Percentiles rank a stretch among this genome's conserved stretches.
These are phyloP conservation scores for Trissoscelio sp. DNA, from an alignment of 2,888 invertebrate species.

Conservation along the genomic window DNA sequence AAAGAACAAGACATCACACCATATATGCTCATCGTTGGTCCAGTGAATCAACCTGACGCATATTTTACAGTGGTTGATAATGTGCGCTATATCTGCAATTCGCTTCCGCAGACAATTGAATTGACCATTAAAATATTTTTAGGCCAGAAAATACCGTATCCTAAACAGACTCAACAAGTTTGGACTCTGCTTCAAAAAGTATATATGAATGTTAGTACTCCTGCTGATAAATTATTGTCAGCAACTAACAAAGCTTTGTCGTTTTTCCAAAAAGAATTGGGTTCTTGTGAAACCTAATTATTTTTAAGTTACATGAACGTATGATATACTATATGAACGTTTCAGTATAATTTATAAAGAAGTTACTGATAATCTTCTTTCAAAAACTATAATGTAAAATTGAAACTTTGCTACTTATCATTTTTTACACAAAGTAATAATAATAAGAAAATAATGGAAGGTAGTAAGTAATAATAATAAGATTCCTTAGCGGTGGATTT, in stretches of 20 bases:
- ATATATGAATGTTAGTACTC: background rate
- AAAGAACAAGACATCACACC: background rate
- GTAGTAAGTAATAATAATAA: no score
- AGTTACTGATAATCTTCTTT: no score
- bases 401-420: no score
- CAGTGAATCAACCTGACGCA: background rate
- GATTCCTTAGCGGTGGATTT: no score
- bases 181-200: slow-evolving; percentile 19
- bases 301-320: no score
- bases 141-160: slow-evolving; percentile 8
- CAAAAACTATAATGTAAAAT: no score
- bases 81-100: slow-evolving; percentile 1
- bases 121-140: slow-evolving; percentile 21
- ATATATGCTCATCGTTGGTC: slow-evolving; percentile 15
- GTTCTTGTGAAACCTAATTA: no score
- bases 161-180: slow-evolving; percentile 20
- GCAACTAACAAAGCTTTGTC: slow-evolving; percentile 20
- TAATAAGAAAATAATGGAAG: no score
- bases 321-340: no score
- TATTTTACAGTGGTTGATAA: background rate
- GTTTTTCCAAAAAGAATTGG: slow-evolving; percentile 20
- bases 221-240: slow-evolving; percentile 12
- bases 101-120: background rate
- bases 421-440: no score
- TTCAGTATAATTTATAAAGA: no score